Conservation (phyloP, 2,888 invertebrate genomes). For the Mylabris sibirica region DNA sequence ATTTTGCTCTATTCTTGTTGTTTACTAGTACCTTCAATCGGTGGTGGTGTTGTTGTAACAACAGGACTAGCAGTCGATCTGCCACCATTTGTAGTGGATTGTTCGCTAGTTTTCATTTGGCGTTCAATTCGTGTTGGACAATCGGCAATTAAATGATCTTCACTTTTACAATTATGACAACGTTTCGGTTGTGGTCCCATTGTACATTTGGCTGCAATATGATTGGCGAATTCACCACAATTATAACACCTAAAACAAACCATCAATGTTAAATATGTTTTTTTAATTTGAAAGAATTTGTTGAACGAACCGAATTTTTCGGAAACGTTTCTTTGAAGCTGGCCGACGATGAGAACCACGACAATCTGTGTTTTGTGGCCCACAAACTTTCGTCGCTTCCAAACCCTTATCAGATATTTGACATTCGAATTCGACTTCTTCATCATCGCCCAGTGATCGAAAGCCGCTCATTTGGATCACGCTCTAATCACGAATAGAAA, state of each 20-base stretch:
- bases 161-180: conserved; percentile 89
- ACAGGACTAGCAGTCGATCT: background rate
- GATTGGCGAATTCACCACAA: conserved; percentile 92
- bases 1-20: background rate
- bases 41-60: background rate
- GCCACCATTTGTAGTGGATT: background rate
- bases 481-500: conserved; percentile 67
- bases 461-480: conserved; percentile 92
- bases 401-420: conserved; percentile 84
- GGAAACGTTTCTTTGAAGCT: conserved; percentile 80
- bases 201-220: conserved; percentile 89
- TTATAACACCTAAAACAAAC: conserved; percentile 84
- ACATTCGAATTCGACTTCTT: conserved; percentile 88
- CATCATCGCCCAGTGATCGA: conserved; percentile 86
- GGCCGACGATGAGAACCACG: conserved; percentile 84
- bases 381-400: conserved; percentile 86
- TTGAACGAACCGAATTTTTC: conserved; percentile 77
- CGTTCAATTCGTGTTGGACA: conserved; percentile 72
- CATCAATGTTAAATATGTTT: conserved; percentile 11
- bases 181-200: conserved; percentile 89
- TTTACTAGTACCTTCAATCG: background rate
- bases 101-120: conserved; percentile 24
- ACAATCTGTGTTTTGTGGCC: conserved; percentile 79
- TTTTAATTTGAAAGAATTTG: background rate
- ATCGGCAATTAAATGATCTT: conserved; percentile 88